Conservation (phyloP, 2,113 vertebrate genomes). For the Sakesphorus luctuosus region DNA sequence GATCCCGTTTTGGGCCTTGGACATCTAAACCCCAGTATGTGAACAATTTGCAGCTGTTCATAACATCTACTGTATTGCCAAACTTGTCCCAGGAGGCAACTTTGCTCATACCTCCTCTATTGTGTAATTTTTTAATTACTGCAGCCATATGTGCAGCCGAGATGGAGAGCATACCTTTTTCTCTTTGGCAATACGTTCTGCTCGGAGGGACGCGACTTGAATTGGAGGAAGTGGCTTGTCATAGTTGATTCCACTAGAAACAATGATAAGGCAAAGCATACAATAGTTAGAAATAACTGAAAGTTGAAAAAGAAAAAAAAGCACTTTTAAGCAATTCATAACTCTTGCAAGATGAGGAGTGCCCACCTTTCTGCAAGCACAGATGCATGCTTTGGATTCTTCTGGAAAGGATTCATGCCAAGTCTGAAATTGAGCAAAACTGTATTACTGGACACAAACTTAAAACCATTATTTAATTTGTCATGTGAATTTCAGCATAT, state of each 20-base stretch:
- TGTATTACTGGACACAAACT: conserved; percentile 1
- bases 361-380: conserved; percentile 89
- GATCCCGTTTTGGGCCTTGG: not conserved
- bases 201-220: conserved; percentile 90
- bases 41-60: not conserved
- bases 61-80: not conserved
- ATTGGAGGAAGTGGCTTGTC: conserved; percentile 91
- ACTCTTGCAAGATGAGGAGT: not conserved
- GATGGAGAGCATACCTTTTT: conserved; percentile 79
- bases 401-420: conserved; percentile 95
- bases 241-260: conserved; percentile 88
- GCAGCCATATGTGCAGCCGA: not conserved
- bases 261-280: not conserved
- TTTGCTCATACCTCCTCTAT: not conserved
- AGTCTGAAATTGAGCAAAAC: conserved; percentile 75
- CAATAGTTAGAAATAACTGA: not conserved
- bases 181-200: conserved; percentile 92
- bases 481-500: not conserved
- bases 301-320: not conserved
- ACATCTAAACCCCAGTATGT: not conserved
- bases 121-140: not conserved
- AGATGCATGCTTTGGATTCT: conserved; percentile 92
- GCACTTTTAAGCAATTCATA: not conserved
- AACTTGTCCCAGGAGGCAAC: not conserved
- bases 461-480: not conserved